A percentile compares a stretch with the other conserved stretches of the same genome.
phyloP scores from a whole-genome alignment of 2,888 invertebrate species.

The Acheta domesticus region DNA sequence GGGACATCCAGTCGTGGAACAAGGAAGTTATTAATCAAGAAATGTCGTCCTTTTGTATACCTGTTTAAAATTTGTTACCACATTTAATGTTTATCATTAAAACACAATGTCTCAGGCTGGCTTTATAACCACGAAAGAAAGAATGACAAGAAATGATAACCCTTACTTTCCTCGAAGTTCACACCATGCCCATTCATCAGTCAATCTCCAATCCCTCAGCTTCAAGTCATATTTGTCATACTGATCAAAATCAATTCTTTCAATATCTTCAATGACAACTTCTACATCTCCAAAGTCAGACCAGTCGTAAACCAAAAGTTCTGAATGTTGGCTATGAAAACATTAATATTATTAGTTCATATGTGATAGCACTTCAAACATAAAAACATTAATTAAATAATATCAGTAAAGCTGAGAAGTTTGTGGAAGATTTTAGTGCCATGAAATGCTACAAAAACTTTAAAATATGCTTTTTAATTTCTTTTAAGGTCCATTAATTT shows the following conservation, averaged over 20 bases:
- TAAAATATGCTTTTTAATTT: too few species aligned
- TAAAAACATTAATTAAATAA: too few species aligned
- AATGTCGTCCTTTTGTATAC: constrained; percentile 59
- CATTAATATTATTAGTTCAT: too few species aligned
- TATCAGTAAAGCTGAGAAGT: too few species aligned
- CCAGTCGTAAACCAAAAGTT: constrained; percentile 89
- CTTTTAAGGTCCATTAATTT: too few species aligned
- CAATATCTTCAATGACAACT: constrained; percentile 85
- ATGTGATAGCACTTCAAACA: too few species aligned
- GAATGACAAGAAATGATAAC: background rate
- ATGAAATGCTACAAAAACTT: too few species aligned
- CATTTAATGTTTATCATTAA: constrained; percentile 25
- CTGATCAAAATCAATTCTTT: constrained; percentile 68
- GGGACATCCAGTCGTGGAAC: constrained; percentile 66
- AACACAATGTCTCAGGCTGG: background rate
- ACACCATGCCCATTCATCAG: constrained; percentile 60
- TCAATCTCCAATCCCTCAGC: constrained; percentile 74
- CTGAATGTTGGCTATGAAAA: constrained; percentile 59
- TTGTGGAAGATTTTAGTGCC: too few species aligned
- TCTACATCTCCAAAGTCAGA: constrained; percentile 74
- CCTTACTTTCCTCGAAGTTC: constrained; percentile 53
- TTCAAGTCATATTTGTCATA: constrained; percentile 61
- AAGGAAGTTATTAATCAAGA: constrained; percentile 58
- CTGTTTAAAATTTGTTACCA: constrained; percentile 40
- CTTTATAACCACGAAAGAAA: background rate